Base-by-base conservation (phyloP, 2,888 invertebrate genomes). In the Embidobia sp. region DNA sequence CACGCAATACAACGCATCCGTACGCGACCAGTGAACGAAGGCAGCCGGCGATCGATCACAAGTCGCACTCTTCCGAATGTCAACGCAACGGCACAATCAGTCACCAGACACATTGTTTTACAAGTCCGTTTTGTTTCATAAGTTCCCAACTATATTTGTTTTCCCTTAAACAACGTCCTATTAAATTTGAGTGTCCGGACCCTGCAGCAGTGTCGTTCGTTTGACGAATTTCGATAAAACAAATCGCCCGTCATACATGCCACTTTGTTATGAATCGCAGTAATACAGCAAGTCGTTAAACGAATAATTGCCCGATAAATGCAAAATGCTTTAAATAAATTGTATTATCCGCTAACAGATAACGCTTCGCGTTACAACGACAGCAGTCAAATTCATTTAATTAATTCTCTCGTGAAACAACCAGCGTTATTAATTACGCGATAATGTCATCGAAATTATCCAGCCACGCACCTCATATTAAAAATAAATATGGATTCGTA, bases 21-120 rank as follows among this genome's bases (percentile, higher is more conserved):
- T 64, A 70, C 55, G 69, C 76, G 59, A 61, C 46, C 51, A 51
- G 64, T 72, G 63, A 55, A 48, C 67, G 70, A 83, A 74, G 67
- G 79, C 84, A 82, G 83, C 80, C 84, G 80, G 84, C 83, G 78
- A 84, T 84, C 82, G 84, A 85, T 85, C 83, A 83, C 82, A 79
- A 81, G 80, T 64, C 81, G 80, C 81, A 80, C 77, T 78, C 82
- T 79, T 77, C 80, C 78, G 83, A 81, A 81, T 73, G 67, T 55
- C 66, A 40, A 35, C 27, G 59, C 66, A 53, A 55, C 70, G 59
- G 73, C 44, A 74, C 74, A 74, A 66, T 66, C 57, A 66, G 66
- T 51, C 74, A 57, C 37, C 61, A 46, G 49, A 49, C 37, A 46
- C 66, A 59, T 59, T 67, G 66, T 74, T 66, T 61, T 29, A 61